Conservation (phyloP, 2,797 vertebrate species). For the Astyanax mexicanus region DNA sequence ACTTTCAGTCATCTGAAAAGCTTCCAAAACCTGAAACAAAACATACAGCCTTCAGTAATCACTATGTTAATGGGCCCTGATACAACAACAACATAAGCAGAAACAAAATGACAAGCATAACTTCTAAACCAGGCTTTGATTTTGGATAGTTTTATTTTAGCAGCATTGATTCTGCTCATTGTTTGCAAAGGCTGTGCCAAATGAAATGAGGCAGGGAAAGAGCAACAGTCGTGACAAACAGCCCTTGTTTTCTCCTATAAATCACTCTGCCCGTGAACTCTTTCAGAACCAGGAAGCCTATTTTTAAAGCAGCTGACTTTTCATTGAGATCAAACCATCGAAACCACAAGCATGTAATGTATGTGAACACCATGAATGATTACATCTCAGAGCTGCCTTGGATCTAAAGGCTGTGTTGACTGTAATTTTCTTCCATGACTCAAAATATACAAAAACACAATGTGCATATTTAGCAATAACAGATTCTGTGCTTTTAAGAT, state of each 20-base stretch:
- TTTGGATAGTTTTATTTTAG: slow-evolving; percentile 10
- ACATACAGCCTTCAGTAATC: neutral
- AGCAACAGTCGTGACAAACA: slow-evolving; percentile 3
- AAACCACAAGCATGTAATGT: slow-evolving; percentile 1
- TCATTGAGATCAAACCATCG: neutral
- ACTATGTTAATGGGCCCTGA: neutral
- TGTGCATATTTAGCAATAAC: slow-evolving; percentile 3
- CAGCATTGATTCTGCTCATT: slow-evolving; percentile 4
- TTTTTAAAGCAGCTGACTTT: slow-evolving; percentile 9
- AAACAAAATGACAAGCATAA: too few species aligned
- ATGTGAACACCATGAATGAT: neutral
- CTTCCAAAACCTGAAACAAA: neutral
- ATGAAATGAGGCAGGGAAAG: slow-evolving; percentile 16
- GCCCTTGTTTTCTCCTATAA: neutral
- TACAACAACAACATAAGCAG: neutral
- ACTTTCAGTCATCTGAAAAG: neutral
- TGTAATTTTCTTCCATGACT: neutral
- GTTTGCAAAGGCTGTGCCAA: slow-evolving; percentile 24
- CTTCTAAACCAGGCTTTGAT: neutral
- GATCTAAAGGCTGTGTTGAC: neutral
- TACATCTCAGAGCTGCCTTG: slow-evolving; percentile 4
- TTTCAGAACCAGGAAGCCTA: neutral
- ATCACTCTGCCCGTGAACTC: slow-evolving; percentile 12
- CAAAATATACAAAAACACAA: neutral
- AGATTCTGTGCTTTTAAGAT: neutral